Evolutionary conservation across 2,888 invertebrate species (phyloP), one percentile per base, ranked within the genome.

Genomic region (Drosophila anomalipes): DNA sequence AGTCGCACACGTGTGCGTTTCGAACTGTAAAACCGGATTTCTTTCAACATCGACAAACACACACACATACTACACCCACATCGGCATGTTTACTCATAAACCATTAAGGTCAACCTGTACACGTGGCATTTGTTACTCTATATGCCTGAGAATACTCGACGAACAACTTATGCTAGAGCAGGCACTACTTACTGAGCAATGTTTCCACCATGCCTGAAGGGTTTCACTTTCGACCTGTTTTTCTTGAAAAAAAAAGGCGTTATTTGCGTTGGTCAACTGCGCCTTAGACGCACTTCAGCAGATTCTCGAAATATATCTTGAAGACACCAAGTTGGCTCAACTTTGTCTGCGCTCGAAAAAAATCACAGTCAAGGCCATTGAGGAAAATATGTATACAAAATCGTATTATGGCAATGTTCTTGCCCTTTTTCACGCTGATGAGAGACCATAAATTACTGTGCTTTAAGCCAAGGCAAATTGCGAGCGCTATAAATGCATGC

Each of bases 11-110:
- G 59, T 65, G 74, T 77, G 74, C 51, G 67, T 70, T 74, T 53
- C 58, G 58, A 71, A 69, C 79, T 80, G 79, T 69, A 71, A 80
- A 79, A 66, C 65, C 60, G 70, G 74, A 71, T 79, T 80, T 57
- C 33, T 30, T 79, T 59, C 37, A 56, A 67, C 39, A 49, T 59
- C 47, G n/a, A 14, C 57, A 51, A 19, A n/a, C 14, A 33, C 39
- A 32, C 37, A 30, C 30, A 39, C 4, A 22, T 14, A 35, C 2
- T 9, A 39, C 16, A 30, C 22, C 30, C 22, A 12, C n/a, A 32
- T 22, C n/a, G 26, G n/a, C 28, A 32, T 22, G 35, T 26, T 22
- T 57, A 49, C 64, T 56, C 35, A 51, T 30, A 63, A 33, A 51
- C 54, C 63, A 26, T 44, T 52, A 37, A n/a, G 58, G 32, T 28